Percentiles rank a stretch among this genome's conserved stretches.
Evolutionary conservation across 2,888 invertebrate species (phyloP).

Genomic region (Parasteatoda lunata): DNA sequence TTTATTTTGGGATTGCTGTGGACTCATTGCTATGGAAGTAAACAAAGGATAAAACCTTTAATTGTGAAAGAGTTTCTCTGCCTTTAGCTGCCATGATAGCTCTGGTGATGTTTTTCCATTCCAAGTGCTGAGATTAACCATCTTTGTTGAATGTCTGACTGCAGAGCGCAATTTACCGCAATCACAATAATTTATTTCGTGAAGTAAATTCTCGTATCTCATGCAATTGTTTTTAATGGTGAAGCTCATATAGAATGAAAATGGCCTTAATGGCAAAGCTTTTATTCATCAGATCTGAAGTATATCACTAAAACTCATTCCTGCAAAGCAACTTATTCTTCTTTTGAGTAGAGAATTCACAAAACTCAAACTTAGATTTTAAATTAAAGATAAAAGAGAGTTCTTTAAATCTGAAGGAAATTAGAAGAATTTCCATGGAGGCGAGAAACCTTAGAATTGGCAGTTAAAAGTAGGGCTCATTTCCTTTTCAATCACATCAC

Average conservation of each 20-base stretch:
- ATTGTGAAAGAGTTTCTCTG: slow-evolving; percentile 22
- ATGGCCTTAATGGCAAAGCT: slow-evolving; percentile 20
- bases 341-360: too few species aligned
- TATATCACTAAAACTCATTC: not conserved
- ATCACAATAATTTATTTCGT: slow-evolving; percentile 32
- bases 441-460: too few species aligned
- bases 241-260: slow-evolving; percentile 33
- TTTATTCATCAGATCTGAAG: too few species aligned
- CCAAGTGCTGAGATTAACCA: slow-evolving; percentile 14
- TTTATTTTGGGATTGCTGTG: not conserved
- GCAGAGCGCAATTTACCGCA: slow-evolving; percentile 25
- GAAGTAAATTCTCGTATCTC: slow-evolving; percentile 26
- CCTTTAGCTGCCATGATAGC: slow-evolving; percentile 18
- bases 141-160: slow-evolving; percentile 25
- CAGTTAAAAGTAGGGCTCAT: too few species aligned
- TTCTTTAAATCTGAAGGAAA: too few species aligned
- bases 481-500: too few species aligned
- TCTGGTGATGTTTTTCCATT: slow-evolving; percentile 9
- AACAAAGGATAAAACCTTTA: slow-evolving; percentile 27
- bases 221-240: slow-evolving; percentile 17
- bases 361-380: too few species aligned
- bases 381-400: too few species aligned
- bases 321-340: not conserved
- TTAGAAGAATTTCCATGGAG: too few species aligned
- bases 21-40: not conserved